A percentile compares a stretch with the other conserved stretches of the same genome.
Conservation (phyloP, 2,888 invertebrate species). For the Epistrophe eligans region DNA sequence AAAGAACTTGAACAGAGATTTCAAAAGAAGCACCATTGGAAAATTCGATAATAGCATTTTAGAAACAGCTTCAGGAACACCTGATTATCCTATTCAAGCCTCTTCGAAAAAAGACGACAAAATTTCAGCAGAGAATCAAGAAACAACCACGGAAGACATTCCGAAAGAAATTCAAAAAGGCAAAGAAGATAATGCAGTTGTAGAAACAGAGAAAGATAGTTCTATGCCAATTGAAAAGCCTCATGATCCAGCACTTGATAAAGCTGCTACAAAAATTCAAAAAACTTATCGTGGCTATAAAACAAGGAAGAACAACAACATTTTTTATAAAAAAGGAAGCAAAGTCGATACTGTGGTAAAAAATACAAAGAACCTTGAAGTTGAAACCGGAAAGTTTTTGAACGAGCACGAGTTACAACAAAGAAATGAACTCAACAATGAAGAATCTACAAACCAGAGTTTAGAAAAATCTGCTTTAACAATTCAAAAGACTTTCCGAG, state of each 20-base stretch:
- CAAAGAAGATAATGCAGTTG: neutral
- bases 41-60: neutral
- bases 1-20: conserved; percentile 1
- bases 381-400: neutral
- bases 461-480: conserved; percentile 65
- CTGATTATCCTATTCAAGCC: no score
- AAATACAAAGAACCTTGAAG: neutral
- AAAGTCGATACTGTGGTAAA: neutral
- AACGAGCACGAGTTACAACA: neutral
- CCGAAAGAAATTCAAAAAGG: no score
- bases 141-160: neutral
- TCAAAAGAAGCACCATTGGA: no score
- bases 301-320: neutral
- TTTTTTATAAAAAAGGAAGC: neutral
- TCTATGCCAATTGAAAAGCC: neutral
- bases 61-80: neutral
- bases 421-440: no score
- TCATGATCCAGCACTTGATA: neutral
- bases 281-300: conserved; percentile 7
- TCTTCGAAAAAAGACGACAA: neutral
- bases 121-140: neutral
- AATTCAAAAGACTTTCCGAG: conserved; percentile 76
- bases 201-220: neutral
- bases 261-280: conserved; percentile 14
- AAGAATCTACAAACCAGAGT: neutral